Evolutionary conservation across 2,888 invertebrate species (phyloP).

Genomic region (Caenorhabditis sp.): DNA sequence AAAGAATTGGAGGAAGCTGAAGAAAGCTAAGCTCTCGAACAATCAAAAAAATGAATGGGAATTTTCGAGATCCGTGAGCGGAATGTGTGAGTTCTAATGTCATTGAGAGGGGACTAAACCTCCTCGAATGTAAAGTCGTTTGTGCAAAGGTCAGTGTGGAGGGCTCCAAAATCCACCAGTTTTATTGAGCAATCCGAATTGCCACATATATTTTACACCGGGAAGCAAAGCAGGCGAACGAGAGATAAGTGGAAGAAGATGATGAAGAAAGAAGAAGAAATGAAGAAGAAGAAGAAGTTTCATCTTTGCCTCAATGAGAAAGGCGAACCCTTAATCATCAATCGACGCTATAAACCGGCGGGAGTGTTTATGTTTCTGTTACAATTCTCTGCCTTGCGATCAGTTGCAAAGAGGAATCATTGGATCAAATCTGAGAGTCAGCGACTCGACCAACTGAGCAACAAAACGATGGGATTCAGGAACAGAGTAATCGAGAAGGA

Average conservation of each 20-base stretch:
- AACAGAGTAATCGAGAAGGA: conserved; percentile 6
- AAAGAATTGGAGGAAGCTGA: no score
- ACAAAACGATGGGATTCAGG: neutral
- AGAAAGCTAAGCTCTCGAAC: conserved; percentile 28
- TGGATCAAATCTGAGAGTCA: no score
- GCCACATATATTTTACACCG: conserved; percentile 54
- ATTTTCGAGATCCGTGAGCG: conserved; percentile 34
- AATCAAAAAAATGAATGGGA: conserved; percentile 29
- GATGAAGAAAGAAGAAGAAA: conserved; percentile 7
- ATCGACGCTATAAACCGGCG: conserved; percentile 45
- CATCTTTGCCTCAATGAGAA: conserved; percentile 2
- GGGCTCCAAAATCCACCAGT: conserved; percentile 51
- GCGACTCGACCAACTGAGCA: no score
- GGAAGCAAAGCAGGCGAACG: conserved; percentile 11
- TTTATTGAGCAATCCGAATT: conserved; percentile 60
- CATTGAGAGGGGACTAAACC: conserved; percentile 12
- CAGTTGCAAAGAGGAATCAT: neutral
- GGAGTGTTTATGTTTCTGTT: conserved; percentile 49
- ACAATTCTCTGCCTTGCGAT: conserved; percentile 28
- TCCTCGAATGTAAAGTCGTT: conserved; percentile 65
- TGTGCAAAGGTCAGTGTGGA: conserved; percentile 67
- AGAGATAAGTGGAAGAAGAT: conserved; percentile 10
- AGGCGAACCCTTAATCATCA: conserved; percentile 40
- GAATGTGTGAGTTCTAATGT: conserved; percentile 62
- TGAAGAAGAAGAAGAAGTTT: conserved; percentile 7